These are phyloP conservation scores for Perdix hodgsoniae DNA, from an alignment of 2,797 vertebrate genomes.

Conservation along the genomic window DNA sequence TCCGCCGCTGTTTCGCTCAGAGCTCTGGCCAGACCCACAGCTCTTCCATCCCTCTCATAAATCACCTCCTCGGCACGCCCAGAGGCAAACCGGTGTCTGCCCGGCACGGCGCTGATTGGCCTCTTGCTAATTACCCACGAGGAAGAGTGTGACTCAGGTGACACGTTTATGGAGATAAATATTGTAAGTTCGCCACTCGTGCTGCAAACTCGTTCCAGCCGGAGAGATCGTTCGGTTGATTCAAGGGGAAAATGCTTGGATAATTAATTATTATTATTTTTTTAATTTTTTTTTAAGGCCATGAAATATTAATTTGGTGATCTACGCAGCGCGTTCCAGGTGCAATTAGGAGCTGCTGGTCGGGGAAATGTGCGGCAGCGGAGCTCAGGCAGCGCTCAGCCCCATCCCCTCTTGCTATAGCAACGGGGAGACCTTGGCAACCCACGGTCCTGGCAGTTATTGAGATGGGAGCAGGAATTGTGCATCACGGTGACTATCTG, in stretches of 20 bases:
- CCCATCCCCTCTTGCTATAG: conserved; percentile 81
- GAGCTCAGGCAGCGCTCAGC: conserved; percentile 68
- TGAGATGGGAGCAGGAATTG: conserved; percentile 69
- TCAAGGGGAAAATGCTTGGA: conserved; percentile 43
- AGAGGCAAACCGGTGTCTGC: conserved; percentile 67
- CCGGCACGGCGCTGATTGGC: conserved; percentile 64
- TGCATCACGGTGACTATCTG: background rate
- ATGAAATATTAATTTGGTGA: conserved; percentile 47
- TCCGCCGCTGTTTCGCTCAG: conserved; percentile 12
- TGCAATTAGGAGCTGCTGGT: conserved; percentile 35
- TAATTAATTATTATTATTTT: background rate
- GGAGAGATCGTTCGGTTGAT: conserved; percentile 12
- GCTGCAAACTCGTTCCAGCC: conserved; percentile 34
- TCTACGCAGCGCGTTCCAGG: conserved; percentile 27
- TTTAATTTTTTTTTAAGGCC: background rate
- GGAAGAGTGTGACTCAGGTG: conserved; percentile 35
- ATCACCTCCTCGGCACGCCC: conserved; percentile 62
- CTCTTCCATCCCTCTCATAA: conserved; percentile 62
- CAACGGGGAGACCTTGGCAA: conserved; percentile 81
- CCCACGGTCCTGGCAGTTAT: conserved; percentile 68
- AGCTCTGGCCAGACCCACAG: conserved; percentile 54
- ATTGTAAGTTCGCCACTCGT: conserved; percentile 60
- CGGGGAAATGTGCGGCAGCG: conserved; percentile 2
- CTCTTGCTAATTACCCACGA: conserved; percentile 53
- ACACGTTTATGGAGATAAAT: conserved; percentile 64